Percentiles rank a stretch among this genome's conserved stretches.
These are phyloP conservation scores for Apis florea DNA, from an alignment of 1,140 invertebrate species.

Conservation along the genomic window DNA sequence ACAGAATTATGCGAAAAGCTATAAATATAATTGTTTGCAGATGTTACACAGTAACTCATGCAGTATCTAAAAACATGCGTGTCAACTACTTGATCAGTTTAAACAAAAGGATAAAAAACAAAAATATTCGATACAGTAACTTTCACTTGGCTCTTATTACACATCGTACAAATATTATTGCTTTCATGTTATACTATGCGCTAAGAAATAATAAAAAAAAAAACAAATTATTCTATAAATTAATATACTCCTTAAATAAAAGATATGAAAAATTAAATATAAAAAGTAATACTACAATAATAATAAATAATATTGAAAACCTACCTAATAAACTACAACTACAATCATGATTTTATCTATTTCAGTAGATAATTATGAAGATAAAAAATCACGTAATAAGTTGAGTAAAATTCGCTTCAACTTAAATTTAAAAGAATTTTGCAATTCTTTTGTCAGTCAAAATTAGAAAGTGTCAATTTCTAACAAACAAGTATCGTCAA, in stretches of 20 bases:
- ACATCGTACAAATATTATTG: slow-evolving; percentile 9
- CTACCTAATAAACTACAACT: background rate
- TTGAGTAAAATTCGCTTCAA: background rate
- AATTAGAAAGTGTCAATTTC: slow-evolving; percentile 4
- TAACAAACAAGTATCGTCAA: background rate
- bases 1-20: slow-evolving; percentile 25
- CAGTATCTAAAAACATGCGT: slow-evolving; percentile 46
- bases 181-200: background rate
- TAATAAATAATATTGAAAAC: background rate
- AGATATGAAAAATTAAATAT: background rate
- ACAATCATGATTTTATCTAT: background rate
- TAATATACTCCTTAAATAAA: background rate
- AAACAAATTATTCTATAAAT: background rate
- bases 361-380: slow-evolving; percentile 22
- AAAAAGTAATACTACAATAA: background rate
- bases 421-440: background rate
- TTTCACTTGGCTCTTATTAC: background rate
- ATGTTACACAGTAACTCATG: slow-evolving; percentile 47
- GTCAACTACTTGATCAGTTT: slow-evolving; percentile 10
- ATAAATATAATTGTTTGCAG: slow-evolving; percentile 19
- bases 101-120: slow-evolving; percentile 5
- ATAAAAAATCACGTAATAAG: background rate
- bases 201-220: background rate
- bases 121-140: background rate
- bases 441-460: background rate